A percentile compares a stretch with the other conserved stretches of the same genome.
Evolutionary conservation across 1,140 invertebrate species (phyloP).

Genomic region (Caenorhabditis tropicalis): DNA sequence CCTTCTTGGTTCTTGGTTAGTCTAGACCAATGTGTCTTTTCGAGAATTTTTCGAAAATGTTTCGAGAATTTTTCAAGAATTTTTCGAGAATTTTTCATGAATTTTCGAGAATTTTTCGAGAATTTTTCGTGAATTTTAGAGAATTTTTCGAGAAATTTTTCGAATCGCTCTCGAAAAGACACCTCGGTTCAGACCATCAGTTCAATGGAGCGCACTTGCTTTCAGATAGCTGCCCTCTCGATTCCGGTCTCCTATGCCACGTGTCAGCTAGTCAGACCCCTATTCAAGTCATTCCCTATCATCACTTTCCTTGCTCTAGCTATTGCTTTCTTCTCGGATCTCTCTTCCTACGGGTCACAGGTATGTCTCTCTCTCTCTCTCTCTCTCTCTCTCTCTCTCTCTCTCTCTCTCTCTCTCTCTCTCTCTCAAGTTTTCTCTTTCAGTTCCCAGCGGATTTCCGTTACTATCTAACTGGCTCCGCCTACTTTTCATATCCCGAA

Average conservation of each 20-base stretch:
- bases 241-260: neutral
- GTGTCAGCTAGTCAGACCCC: neutral
- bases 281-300: constrained; percentile 4
- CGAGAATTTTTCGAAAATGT: too few species aligned
- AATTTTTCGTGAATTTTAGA: too few species aligned
- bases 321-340: neutral
- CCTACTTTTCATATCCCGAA: constrained; percentile 45
- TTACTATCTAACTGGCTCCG: constrained; percentile 38
- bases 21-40: neutral
- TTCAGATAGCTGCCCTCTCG: neutral
- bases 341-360: neutral
- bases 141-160: neutral
- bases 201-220: neutral
- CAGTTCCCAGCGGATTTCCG: constrained; percentile 32
- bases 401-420: too few species aligned
- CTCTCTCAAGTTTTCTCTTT: neutral
- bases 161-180: neutral
- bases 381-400: too few species aligned
- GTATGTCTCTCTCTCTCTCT: too few species aligned
- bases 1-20: neutral
- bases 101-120: too few species aligned
- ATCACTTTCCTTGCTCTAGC: neutral
- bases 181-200: too few species aligned
- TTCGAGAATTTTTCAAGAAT: too few species aligned
- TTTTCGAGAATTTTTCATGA: too few species aligned